These are phyloP conservation scores for Nipponia nippon DNA, from an alignment of 2,113 vertebrate species.

Conservation along the genomic window DNA sequence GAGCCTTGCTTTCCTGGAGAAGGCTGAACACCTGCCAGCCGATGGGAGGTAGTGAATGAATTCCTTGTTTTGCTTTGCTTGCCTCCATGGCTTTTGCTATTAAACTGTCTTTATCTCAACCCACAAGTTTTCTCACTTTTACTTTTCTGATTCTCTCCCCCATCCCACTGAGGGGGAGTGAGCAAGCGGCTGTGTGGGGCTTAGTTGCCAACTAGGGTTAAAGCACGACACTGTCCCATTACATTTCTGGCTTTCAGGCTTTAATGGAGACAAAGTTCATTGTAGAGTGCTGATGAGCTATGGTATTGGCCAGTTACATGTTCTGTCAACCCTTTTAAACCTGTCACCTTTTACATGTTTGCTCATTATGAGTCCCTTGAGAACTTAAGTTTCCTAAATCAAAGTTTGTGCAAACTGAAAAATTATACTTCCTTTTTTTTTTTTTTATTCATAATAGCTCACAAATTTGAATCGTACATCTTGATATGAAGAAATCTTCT, in stretches of 20 bases:
- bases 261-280: not conserved
- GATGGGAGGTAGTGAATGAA: too few species aligned
- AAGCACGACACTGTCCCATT: too few species aligned
- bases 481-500: not conserved
- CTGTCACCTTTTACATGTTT: not conserved
- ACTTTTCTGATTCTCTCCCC: too few species aligned
- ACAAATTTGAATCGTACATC: not conserved
- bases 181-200: too few species aligned
- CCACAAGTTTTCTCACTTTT: too few species aligned
- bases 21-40: too few species aligned
- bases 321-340: not conserved
- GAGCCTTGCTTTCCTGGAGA: too few species aligned
- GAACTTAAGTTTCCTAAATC: not conserved
- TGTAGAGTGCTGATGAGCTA: not conserved
- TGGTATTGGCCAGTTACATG: not conserved
- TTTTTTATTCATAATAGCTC: not conserved
- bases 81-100: too few species aligned
- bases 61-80: too few species aligned
- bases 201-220: too few species aligned
- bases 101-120: too few species aligned
- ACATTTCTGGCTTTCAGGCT: not conserved
- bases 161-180: too few species aligned
- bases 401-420: not conserved
- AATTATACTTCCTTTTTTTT: accelerated
- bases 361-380: not conserved